phyloP scores from a whole-genome alignment of 2,113 vertebrate species.

The Lasiurus borealis region DNA sequence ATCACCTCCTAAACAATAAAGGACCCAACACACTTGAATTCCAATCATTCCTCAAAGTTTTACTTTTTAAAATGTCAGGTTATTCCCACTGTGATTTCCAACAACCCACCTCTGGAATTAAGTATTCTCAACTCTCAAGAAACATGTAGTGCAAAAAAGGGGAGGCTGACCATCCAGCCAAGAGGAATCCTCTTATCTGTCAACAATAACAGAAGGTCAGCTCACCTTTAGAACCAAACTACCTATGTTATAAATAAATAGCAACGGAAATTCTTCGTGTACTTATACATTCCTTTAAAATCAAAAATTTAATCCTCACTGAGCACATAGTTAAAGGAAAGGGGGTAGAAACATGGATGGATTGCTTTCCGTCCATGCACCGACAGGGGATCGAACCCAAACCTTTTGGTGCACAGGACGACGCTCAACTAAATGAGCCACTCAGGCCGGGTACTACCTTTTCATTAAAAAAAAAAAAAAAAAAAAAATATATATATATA shows the following conservation, averaged over 20 bases:
- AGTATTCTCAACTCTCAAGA: conserved; percentile 36
- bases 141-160: neutral
- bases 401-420: too few species aligned
- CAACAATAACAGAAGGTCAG: neutral
- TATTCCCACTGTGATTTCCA: neutral
- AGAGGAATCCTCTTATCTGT: neutral
- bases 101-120: neutral
- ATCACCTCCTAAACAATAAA: neutral
- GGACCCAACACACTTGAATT: too few species aligned
- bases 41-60: neutral
- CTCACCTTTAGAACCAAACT: conserved; percentile 30
- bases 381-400: too few species aligned
- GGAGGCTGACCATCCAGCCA: neutral
- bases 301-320: too few species aligned
- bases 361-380: too few species aligned
- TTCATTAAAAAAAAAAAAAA: too few species aligned
- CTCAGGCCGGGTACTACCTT: neutral
- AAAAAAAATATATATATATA: too few species aligned
- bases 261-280: neutral
- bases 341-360: too few species aligned
- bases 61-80: neutral
- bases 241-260: neutral
- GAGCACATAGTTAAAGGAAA: too few species aligned
- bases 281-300: neutral
- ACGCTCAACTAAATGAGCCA: too few species aligned